Conservation (phyloP, 2,888 invertebrate species). For the Nephrotoma appendiculata region DNA sequence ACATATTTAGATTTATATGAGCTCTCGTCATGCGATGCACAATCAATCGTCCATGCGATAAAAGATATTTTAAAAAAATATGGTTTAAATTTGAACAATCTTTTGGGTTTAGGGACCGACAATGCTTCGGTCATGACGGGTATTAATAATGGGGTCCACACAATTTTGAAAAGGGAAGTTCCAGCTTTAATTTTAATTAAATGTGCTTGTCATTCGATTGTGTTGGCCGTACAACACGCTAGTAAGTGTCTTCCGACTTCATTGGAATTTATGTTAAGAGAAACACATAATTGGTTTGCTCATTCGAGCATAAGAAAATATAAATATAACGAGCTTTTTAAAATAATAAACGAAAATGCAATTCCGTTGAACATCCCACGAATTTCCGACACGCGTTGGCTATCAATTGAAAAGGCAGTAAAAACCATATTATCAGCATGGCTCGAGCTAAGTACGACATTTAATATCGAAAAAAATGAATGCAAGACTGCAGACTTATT, state of each 20-base stretch:
- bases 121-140: conserved; percentile 6
- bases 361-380: conserved; percentile 16
- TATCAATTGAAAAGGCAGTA: no score
- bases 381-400: conserved; percentile 16
- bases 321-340: conserved; percentile 14
- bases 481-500: no score
- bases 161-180: not conserved
- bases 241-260: not conserved
- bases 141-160: conserved; percentile 1
- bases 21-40: not conserved
- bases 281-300: conserved; percentile 12
- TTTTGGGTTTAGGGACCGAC: conserved; percentile 3
- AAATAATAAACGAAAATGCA: conserved; percentile 15
- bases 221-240: not conserved
- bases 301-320: conserved; percentile 4
- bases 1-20: not conserved
- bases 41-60: not conserved
- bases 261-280: conserved; percentile 8
- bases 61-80: not conserved
- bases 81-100: not conserved
- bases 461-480: no score
- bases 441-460: no score
- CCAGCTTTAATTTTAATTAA: not conserved
- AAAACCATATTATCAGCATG: no score
- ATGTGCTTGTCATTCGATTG: conserved; percentile 4